These are phyloP conservation scores for Bilobella aurantiaca DNA, from an alignment of 1,140 invertebrate species.

Conservation along the genomic window DNA sequence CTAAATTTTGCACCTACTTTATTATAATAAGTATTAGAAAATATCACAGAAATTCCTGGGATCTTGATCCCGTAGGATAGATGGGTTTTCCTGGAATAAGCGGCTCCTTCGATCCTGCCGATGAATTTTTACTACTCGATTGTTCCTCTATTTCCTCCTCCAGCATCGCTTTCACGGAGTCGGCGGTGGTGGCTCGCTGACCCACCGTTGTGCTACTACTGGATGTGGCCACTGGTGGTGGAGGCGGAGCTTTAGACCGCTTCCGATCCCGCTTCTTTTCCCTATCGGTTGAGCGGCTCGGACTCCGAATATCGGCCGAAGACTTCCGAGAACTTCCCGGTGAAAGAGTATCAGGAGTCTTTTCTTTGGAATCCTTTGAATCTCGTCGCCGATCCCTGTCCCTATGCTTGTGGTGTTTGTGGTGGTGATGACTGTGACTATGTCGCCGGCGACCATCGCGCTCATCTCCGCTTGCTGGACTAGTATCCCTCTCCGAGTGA, in stretches of 20 bases:
- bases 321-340: conserved; percentile 28
- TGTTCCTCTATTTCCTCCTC: conserved; percentile 40
- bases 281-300: conserved; percentile 3
- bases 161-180: conserved; percentile 34
- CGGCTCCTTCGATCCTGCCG: conserved; percentile 32
- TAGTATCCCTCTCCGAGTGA: conserved; percentile 27
- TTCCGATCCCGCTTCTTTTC: conserved; percentile 15
- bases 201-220: conserved; percentile 16
- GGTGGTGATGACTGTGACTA: conserved; percentile 29
- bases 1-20: too few relatives aligned
- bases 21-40: conserved; percentile 14
- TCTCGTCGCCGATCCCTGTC: conserved; percentile 18
- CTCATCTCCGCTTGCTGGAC: conserved; percentile 31
- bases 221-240: conserved; percentile 14
- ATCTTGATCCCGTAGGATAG: conserved; percentile 32
- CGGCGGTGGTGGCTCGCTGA: conserved; percentile 24
- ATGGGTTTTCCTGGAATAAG: conserved; percentile 29
- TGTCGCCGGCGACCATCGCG: conserved; percentile 20
- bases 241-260: conserved; percentile 17
- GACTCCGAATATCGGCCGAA: conserved; percentile 18
- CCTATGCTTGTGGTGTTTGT: conserved; percentile 18
- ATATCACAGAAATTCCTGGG: conserved; percentile 36
- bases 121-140: conserved; percentile 32
- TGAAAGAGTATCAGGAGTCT: conserved; percentile 29
- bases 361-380: conserved; percentile 23